These are phyloP conservation scores for Pagrus major DNA, from an alignment of 2,113 vertebrate genomes.

Conservation along the genomic window DNA sequence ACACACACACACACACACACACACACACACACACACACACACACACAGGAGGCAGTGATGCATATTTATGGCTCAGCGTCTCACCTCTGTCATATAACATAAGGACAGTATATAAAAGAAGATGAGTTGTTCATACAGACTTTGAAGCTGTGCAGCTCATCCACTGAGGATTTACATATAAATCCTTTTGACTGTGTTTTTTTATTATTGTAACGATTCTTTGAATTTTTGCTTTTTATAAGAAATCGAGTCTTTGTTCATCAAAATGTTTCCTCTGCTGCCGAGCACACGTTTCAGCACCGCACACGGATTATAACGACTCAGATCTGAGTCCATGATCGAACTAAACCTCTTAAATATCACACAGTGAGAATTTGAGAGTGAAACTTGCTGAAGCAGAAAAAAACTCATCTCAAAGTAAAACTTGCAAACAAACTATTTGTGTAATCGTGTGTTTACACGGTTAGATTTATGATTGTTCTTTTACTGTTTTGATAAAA, in stretches of 20 bases:
- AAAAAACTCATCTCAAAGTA: too few relatives aligned
- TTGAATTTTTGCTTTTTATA: neutral
- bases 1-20: constrained; percentile 4
- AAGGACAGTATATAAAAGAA: neutral
- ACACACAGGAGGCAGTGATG: constrained; percentile 22
- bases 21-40: constrained; percentile 12
- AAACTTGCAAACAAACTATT: too few relatives aligned
- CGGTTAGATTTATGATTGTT: too few relatives aligned
- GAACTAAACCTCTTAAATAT: too few relatives aligned
- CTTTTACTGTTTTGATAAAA: too few relatives aligned
- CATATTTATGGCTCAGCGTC: constrained; percentile 36
- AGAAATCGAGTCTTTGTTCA: neutral
- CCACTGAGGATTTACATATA: constrained; percentile 2
- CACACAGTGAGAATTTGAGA: too few relatives aligned
- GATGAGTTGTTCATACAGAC: neutral
- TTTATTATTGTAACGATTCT: neutral
- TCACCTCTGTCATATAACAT: neutral
- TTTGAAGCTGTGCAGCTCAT: neutral
- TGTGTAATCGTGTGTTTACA: too few relatives aligned
- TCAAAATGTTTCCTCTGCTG: neutral
- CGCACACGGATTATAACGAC: too few relatives aligned
- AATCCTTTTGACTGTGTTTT: neutral
- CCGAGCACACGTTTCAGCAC: too few relatives aligned
- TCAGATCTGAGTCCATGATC: too few relatives aligned
- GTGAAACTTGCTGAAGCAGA: too few relatives aligned